Evolutionary conservation across 2,113 vertebrate genomes (phyloP), one percentile per base, ranked within the genome.

Genomic region (Microtus oregoni): DNA sequence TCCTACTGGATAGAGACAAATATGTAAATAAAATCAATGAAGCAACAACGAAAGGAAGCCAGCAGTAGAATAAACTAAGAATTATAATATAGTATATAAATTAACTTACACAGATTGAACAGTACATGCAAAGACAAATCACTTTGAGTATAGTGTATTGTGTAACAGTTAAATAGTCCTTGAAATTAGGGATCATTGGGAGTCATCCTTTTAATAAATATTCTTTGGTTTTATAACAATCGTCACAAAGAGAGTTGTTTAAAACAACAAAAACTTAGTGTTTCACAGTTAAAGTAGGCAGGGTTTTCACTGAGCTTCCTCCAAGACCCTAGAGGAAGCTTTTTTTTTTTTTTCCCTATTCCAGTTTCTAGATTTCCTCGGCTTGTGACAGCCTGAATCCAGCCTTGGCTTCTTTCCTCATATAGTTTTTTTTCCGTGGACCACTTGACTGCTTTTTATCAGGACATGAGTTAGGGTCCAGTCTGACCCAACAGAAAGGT

Each of bases 1-100:
- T 91, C 76, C 83, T 73, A 73, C 7, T 68, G 26, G 5, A 95
- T 7, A 76, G 52, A 91, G 68, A 91, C 58, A 90, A 91, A 86
- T 67, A 89, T 76, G 58, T 32, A 92, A 78, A 83, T n/a, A 55
- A 92, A 58, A 92, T 4, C 61, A 95, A n/a, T 76, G 89, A 91
- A 92, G 67, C 50, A 82, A 61, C 8, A 92, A 35, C 28, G 86
- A 47, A 47, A 89, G 14, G 32, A 73, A 94, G 73, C 0, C 5
- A 63, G 32, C 50, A 4, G 26, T 72, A 92, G 52, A 78, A 82
- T 78, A 90, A 86, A 92, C 19, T 22, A 85, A 83, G 52, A 67
- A 77, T 90, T 67, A 58, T 87, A 90, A 83, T 90, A 41, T 65
- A 44, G 9, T 87, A 44, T 15, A 26, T 77, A 15, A 88, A 94